A percentile compares a stretch with the other conserved stretches of the same genome.
Evolutionary conservation across 2,888 invertebrate species (phyloP).

Genomic region (Glyphotaelius pellucidus): DNA sequence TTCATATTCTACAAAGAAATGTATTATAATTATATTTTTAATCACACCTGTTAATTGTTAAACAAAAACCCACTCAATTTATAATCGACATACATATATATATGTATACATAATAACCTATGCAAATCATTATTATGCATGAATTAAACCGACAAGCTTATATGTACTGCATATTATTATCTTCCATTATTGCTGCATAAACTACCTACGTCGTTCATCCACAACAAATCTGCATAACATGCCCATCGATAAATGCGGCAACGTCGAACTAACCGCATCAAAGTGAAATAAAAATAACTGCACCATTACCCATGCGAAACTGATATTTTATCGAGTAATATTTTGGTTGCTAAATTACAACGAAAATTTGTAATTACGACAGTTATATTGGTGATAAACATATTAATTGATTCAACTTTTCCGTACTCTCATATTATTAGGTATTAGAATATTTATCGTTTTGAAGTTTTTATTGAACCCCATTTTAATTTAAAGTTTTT

Average conservation of each 20-base stretch:
- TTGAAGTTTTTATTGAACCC: too few species aligned
- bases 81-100: background rate
- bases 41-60: background rate
- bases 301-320: background rate
- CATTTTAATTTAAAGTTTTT: too few species aligned
- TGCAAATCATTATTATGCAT: background rate
- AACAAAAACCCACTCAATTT: background rate
- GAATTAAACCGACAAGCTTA: background rate
- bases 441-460: background rate
- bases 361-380: background rate
- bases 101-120: background rate
- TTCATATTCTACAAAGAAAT: background rate
- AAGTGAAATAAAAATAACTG: constrained; percentile 20
- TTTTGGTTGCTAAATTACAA: background rate
- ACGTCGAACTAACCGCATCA: constrained; percentile 24
- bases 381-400: background rate
- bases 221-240: background rate
- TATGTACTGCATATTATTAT: background rate
- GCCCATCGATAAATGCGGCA: background rate
- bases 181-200: background rate
- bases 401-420: background rate
- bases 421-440: background rate
- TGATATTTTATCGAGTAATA: background rate
- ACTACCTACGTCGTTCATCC: background rate
- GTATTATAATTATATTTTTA: too few species aligned